Percentiles rank a stretch among this genome's conserved stretches.
Conservation (phyloP, 2,888 invertebrate species). For the Andrena haemorrhoa region DNA sequence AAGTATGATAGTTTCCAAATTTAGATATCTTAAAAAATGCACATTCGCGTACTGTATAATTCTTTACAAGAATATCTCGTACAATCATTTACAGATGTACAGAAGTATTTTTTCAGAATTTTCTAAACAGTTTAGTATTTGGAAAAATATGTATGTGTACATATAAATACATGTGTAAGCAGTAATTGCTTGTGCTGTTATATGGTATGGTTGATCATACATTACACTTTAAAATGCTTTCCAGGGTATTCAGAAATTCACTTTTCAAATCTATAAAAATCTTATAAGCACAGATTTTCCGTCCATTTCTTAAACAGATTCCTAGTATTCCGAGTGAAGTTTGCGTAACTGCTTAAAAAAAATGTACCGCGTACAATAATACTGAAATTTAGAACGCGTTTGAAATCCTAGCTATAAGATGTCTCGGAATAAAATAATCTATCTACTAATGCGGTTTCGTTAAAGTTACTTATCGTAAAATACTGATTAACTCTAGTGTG, state of each 20-base stretch:
- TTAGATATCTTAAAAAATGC: neutral
- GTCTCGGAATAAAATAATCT: conserved; percentile 22
- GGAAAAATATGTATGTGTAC: conserved; percentile 26
- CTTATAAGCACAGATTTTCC: conserved; percentile 28
- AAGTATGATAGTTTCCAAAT: neutral
- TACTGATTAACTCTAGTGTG: conserved; percentile 16
- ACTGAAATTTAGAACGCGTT: conserved; percentile 12
- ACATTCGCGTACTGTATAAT: neutral
- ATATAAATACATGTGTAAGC: conserved; percentile 27
- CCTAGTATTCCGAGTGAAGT: conserved; percentile 6
- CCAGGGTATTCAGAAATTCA: conserved; percentile 71
- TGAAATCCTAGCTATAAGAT: conserved; percentile 15
- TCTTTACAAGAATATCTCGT: neutral
- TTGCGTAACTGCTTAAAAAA: conserved; percentile 1
- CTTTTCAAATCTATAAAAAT: conserved; percentile 20
- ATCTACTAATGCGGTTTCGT: conserved; percentile 12
- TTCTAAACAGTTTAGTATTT: conserved; percentile 26
- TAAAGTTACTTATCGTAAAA: conserved; percentile 36
- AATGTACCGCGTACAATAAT: conserved; percentile 3
- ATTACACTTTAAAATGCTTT: conserved; percentile 34
- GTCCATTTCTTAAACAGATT: conserved; percentile 19
- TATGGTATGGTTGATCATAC: conserved; percentile 18
- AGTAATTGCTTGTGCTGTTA: conserved; percentile 31
- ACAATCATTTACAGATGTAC: conserved; percentile 8
- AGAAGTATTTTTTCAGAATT: conserved; percentile 49